Conservation (phyloP, 2,888 invertebrate species). For the Cheilosia variabilis region DNA sequence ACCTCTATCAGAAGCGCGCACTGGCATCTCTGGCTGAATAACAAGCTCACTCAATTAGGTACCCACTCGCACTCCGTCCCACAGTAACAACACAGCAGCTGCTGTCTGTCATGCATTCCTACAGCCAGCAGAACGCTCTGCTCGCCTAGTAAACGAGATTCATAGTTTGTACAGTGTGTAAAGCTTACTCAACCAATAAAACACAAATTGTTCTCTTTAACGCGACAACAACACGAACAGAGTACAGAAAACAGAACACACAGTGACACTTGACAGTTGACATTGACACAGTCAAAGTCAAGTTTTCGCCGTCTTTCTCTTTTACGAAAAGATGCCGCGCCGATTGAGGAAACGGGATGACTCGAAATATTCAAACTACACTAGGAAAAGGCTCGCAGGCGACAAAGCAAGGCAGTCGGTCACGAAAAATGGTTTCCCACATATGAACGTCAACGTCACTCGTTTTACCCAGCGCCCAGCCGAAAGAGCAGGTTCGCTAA, state of each 20-base stretch:
- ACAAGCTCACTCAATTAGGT: constrained; percentile 41
- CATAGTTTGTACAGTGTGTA: constrained; percentile 67
- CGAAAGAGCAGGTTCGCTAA: background rate
- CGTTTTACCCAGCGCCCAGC: constrained; percentile 41
- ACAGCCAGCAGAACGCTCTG: constrained; percentile 24
- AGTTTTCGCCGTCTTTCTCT: constrained; percentile 36
- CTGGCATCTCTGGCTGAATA: constrained; percentile 14
- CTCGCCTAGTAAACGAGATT: constrained; percentile 56
- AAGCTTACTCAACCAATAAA: constrained; percentile 7
- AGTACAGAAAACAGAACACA: too few relatives aligned
- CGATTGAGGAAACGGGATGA: background rate
- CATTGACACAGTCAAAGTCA: background rate
- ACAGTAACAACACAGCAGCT: background rate
- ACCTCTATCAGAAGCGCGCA: background rate
- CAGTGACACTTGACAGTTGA: too few relatives aligned
- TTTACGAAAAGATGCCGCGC: background rate
- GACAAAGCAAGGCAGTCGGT: background rate
- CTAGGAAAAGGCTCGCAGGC: constrained; percentile 10
- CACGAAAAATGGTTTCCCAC: constrained; percentile 40
- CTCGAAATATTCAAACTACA: constrained; percentile 46
- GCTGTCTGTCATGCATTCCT: constrained; percentile 22
- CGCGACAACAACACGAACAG: background rate
- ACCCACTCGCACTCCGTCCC: background rate
- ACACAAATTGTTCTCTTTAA: constrained; percentile 34
- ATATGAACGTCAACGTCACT: constrained; percentile 65